Base-by-base conservation (phyloP, 2,113 vertebrate genomes). In the Stigmatopora argus region DNA sequence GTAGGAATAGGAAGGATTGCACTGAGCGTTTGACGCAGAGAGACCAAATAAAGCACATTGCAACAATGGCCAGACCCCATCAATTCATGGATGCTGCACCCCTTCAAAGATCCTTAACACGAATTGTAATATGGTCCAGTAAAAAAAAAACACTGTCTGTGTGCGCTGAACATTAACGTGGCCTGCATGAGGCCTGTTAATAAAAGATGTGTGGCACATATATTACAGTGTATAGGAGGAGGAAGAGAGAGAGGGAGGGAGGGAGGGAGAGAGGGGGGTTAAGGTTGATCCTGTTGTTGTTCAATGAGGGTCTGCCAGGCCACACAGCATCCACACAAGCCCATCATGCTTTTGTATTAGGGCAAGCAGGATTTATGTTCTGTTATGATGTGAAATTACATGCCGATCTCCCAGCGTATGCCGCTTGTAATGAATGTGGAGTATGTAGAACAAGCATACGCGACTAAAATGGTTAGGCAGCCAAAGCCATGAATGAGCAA, bases 381-480 rank as follows among this genome's bases (percentile, higher is more conserved):
- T 41, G 38, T 41, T 41, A 41, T 41, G 34, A 55, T 23, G 38
- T 38, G 23, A 46, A 49, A 47, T 21, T 3, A 7, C 11, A 65
- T 65, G 57, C 13, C 34, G 51, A 66, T 59, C 48, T 47, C 63
- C 52, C 55, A 1, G 47, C 60, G 44, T 68, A 71, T 65, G 62
- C 59, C 61, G 38, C 71, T 62, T 62, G 83, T 79, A 57, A 77
- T 83, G 72, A 69, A 64, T 63, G 63, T 64, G 65, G 63, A 68
- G 70, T 35, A n/a, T 52, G 64, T 31, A 73, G 74, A 77, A 69
- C 70, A 76, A 79, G 81, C 65, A 81, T 71, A 60, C 66, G 63
- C 78, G 74, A 75, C 48, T 78, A 83, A 87, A 75, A 87, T 82
- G 81, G 80, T 81, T 78, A 84, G 55, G 61, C 73, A 79, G 75